These are phyloP conservation scores for Cnemophilus loriae DNA, from an alignment of 2,113 vertebrate genomes.

Conservation along the genomic window DNA sequence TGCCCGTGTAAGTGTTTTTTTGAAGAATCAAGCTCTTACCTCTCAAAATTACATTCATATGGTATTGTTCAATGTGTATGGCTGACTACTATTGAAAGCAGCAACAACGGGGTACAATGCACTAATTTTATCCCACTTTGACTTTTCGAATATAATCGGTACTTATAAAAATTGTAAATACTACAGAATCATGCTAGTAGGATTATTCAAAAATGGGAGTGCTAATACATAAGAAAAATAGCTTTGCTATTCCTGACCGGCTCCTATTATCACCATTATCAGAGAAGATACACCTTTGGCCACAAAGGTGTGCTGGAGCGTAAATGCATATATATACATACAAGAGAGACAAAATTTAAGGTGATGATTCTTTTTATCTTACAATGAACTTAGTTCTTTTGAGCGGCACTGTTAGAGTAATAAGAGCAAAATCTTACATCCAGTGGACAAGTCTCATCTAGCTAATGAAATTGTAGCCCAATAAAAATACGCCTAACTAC, in stretches of 20 bases:
- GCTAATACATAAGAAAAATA: constrained; percentile 74
- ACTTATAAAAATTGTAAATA: constrained; percentile 76
- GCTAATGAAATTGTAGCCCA: background rate
- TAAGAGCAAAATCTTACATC: background rate
- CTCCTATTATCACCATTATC: constrained; percentile 69
- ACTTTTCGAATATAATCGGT: constrained; percentile 77
- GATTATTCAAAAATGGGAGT: constrained; percentile 73
- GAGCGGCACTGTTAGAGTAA: background rate
- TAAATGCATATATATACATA: constrained; percentile 5
- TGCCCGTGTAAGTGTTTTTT: constrained; percentile 68
- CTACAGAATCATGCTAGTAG: constrained; percentile 69
- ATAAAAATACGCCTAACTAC: background rate
- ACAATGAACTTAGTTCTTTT: constrained; percentile 1
- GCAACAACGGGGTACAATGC: constrained; percentile 65
- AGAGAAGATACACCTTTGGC: constrained; percentile 62
- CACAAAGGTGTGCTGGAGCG: constrained; percentile 51
- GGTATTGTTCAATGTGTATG: constrained; percentile 73
- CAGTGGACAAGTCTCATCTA: background rate
- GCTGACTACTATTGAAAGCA: constrained; percentile 68
- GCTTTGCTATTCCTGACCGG: constrained; percentile 64
- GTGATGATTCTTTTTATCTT: background rate
- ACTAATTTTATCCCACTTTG: constrained; percentile 77
- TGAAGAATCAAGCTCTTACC: constrained; percentile 70
- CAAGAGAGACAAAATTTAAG: constrained; percentile 29
- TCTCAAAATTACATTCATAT: constrained; percentile 72